Evolutionary conservation across 2,113 vertebrate genomes (phyloP).

Genomic region (Pithys albifrons): DNA sequence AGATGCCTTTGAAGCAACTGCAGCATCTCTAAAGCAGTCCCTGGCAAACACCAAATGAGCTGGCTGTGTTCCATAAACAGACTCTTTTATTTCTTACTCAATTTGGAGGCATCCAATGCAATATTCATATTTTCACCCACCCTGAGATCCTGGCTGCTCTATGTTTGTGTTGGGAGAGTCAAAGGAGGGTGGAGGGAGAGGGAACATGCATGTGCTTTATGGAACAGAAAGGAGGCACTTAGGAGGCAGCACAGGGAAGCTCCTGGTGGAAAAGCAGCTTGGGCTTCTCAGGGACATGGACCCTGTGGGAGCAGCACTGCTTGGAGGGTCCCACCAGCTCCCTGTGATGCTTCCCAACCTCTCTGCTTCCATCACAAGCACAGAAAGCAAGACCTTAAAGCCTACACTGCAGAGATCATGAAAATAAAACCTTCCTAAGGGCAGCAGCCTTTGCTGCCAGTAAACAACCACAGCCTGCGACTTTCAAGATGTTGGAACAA

Average conservation of each 20-base stretch:
- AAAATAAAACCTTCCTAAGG: background rate
- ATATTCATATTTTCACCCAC: background rate
- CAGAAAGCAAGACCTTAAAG: background rate
- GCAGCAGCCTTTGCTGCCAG: background rate
- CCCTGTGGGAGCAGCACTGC: background rate
- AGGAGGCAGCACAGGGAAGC: fast-evolving
- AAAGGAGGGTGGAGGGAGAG: background rate
- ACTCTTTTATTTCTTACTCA: background rate
- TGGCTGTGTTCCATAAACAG: background rate
- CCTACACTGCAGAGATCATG: background rate
- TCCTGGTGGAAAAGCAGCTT: background rate
- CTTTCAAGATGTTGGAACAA: background rate
- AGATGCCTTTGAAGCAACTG: background rate
- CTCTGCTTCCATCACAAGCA: background rate
- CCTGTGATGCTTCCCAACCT: background rate
- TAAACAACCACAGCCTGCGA: background rate
- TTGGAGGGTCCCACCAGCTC: background rate
- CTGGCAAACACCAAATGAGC: background rate
- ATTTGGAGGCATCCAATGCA: background rate
- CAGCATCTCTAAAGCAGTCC: background rate
- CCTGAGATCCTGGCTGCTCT: background rate
- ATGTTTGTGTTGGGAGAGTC: background rate
- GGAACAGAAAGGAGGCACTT: background rate
- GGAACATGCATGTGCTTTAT: fast-evolving
- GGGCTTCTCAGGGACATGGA: background rate